Evolutionary conservation across 2,797 vertebrate genomes (phyloP).

Genomic region (Helicolenus hilgendorfi): DNA sequence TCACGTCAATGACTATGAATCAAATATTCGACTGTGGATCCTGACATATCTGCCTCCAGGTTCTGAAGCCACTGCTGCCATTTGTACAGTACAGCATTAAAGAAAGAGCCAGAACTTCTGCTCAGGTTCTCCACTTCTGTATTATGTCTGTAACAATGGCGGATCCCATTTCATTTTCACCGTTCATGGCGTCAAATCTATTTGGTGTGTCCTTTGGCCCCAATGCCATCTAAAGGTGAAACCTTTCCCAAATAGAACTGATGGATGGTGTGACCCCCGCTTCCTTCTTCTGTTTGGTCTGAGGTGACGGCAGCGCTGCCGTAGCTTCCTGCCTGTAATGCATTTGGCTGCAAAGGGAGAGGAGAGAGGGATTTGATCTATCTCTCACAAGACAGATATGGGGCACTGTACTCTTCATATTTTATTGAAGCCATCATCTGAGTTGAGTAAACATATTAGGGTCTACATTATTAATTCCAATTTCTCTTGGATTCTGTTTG

Average conservation of each 20-base stretch:
- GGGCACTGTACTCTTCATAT: constrained; percentile 74
- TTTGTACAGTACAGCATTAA: background rate
- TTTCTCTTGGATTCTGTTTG: constrained; percentile 80
- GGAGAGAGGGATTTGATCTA: background rate
- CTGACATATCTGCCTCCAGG: background rate
- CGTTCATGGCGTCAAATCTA: constrained; percentile 20
- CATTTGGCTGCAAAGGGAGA: constrained; percentile 17
- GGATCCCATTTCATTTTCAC: constrained; percentile 28
- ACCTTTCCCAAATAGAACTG: constrained; percentile 46
- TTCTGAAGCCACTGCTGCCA: background rate
- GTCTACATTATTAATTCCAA: constrained; percentile 89
- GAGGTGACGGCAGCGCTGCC: constrained; percentile 15
- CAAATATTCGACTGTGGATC: background rate
- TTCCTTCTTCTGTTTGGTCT: constrained; percentile 57
- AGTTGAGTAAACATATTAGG: constrained; percentile 84
- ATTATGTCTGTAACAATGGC: background rate
- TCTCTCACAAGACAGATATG: constrained; percentile 35
- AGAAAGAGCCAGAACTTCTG: background rate
- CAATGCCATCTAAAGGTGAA: constrained; percentile 37
- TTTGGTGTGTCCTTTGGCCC: constrained; percentile 27
- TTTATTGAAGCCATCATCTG: constrained; percentile 84
- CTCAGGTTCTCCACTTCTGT: background rate
- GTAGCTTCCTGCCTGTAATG: constrained; percentile 19
- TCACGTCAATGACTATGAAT: background rate
- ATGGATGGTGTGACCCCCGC: constrained; percentile 33